Base-by-base conservation (phyloP, 92 coral and sea anemone genomes). In the Plumapathes pennacea region DNA sequence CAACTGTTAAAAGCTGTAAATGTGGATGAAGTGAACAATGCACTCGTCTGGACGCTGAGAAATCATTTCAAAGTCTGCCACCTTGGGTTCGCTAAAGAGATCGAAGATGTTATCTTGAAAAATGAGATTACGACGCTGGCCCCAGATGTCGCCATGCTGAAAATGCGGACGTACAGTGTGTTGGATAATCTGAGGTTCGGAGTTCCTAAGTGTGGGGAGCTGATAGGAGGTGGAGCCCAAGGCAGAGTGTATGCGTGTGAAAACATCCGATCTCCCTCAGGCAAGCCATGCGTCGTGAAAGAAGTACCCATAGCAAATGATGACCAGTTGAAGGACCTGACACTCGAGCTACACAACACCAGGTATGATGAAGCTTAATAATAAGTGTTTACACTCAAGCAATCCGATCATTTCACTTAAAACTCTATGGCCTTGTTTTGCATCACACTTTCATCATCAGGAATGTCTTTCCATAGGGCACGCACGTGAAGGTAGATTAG, bases 271-370 rank as follows among this genome's bases (percentile, higher is more conserved):
- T 72, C 88, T 20, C 60, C 71, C 20, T 72, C 72, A 17, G 88
- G 82, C 20, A 73, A 61, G 66, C 77, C 82, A 1, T 81, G 88
- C 30, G 88, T 74, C 1, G 88, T 81, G 27, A 81, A 81, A 57
- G 82, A 58, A 39, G 82, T 81, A 10, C 55, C 59, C 1, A 77
- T 81, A 26, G 40, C 67, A 1, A 59, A 32, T 14, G 78, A 81
- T 43, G 62, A 56, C n/a, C 57, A 52, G 36, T 77, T 81, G 13
- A 81, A 81, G 69, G 88, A 81, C 33, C 46, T 81, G 67, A 81
- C 88, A 2, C 62, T 81, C 20, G 88, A 81, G 51, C 71, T 81
- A 12, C 88, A 81, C 52, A 81, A 71, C 8, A 72, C 82, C 46
- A 73, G 88, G 88, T 81, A 46, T 4, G 52, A 34, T 7, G 9